A percentile compares a stretch with the other conserved stretches of the same genome.
phyloP scores from a whole-genome alignment of 2,113 vertebrate species.

The Pluvianellus socialis region DNA sequence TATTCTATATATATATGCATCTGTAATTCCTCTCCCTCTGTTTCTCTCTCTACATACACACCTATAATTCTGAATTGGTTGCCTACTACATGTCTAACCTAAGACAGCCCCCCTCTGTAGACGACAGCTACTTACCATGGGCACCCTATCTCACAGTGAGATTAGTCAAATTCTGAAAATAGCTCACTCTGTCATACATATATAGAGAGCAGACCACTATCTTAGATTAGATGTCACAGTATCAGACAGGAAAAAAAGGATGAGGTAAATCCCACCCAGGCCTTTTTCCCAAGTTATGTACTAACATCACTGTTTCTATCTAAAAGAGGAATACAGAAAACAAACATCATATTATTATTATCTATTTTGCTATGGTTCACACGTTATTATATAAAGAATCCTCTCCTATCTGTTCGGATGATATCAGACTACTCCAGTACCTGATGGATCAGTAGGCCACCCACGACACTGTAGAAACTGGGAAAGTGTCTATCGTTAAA shows the following conservation, averaged over 20 bases:
- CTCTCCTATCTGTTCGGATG: background rate
- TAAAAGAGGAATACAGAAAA: background rate
- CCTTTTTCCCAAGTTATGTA: background rate
- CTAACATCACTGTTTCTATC: background rate
- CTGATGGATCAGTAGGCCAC: background rate
- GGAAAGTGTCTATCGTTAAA: background rate
- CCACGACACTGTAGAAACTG: background rate
- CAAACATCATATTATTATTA: background rate
- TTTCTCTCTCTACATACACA: background rate
- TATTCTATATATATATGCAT: background rate
- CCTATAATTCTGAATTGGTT: background rate
- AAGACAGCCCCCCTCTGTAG: background rate
- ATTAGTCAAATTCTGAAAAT: background rate
- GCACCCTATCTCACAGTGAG: background rate
- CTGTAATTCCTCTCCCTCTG: background rate
- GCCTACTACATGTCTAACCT: background rate
- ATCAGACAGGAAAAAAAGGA: background rate
- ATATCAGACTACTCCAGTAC: background rate
- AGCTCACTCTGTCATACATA: background rate
- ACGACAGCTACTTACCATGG: fast-evolving
- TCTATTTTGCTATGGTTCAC: background rate
- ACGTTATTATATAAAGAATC: background rate
- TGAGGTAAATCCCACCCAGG: background rate
- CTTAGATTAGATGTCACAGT: background rate
- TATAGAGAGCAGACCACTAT: background rate